A percentile compares a stretch with the other conserved stretches of the same genome.
Evolutionary conservation across 2,888 invertebrate genomes (phyloP).

Genomic region (Troides aeacus): DNA sequence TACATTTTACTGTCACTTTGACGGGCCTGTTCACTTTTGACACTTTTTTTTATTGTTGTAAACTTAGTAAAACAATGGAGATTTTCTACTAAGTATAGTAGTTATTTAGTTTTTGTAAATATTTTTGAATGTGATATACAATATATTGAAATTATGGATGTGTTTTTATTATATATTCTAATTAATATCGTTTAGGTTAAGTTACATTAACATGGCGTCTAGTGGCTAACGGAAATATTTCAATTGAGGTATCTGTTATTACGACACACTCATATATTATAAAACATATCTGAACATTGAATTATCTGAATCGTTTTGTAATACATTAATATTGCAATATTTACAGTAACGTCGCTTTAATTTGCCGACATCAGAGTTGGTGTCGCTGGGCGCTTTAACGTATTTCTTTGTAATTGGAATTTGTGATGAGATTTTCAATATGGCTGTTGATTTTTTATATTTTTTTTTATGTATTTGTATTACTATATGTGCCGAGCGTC

Average conservation of each 20-base stretch:
- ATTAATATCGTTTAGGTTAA: background rate
- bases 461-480: constrained; percentile 31
- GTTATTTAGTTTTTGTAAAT: constrained; percentile 31
- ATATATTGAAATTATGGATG: constrained; percentile 12
- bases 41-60: constrained; percentile 5
- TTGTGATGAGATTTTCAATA: constrained; percentile 50
- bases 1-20: constrained; percentile 9
- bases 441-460: constrained; percentile 49
- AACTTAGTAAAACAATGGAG: background rate
- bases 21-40: constrained; percentile 8
- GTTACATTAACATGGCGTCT: constrained; percentile 1
- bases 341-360: too few species aligned
- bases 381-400: background rate
- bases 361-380: background rate
- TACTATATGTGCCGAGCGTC: background rate
- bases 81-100: constrained; percentile 23
- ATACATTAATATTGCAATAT: too few species aligned
- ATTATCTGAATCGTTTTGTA: too few species aligned
- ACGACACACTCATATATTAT: too few species aligned
- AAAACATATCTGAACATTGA: too few species aligned
- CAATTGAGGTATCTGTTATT: too few species aligned
- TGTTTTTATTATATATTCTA: constrained; percentile 8
- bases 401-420: constrained; percentile 30
- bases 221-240: constrained; percentile 1
- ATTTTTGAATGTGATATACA: constrained; percentile 28